Percentiles rank a stretch among this genome's conserved stretches.
Conservation (phyloP, 2,888 invertebrate species). For the Heliconius hortense region DNA sequence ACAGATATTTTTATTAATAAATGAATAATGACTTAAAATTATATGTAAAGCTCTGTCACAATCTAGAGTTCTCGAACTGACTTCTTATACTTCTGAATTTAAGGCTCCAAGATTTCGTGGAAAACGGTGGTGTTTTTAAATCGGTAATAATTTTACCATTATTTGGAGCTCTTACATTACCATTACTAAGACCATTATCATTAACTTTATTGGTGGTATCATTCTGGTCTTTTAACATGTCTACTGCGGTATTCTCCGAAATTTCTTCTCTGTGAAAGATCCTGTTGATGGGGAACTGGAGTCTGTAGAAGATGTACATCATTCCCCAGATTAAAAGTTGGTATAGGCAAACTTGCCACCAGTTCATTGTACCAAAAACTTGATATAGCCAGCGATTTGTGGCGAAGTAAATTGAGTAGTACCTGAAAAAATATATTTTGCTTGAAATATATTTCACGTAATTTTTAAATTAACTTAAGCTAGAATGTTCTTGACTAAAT, state of each 20-base stretch:
- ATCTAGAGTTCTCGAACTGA: slow-evolving; percentile 60
- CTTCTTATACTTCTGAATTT: slow-evolving; percentile 53
- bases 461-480: neutral
- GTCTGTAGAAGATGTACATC: slow-evolving; percentile 61
- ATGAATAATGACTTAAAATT: neutral
- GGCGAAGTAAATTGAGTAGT: slow-evolving; percentile 72
- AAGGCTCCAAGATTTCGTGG: slow-evolving; percentile 54
- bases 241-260: slow-evolving; percentile 19
- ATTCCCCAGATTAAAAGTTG: slow-evolving; percentile 64
- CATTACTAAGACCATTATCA: slow-evolving; percentile 21
- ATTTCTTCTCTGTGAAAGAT: slow-evolving; percentile 55
- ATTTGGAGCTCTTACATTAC: slow-evolving; percentile 26
- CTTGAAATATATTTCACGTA: neutral
- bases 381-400: slow-evolving; percentile 77
- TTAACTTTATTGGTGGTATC: slow-evolving; percentile 13
- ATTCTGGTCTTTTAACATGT: neutral
- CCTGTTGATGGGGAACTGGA: slow-evolving; percentile 69
- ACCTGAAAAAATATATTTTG: slow-evolving; percentile 51
- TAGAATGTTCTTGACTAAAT: too few species aligned
- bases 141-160: slow-evolving; percentile 38
- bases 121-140: slow-evolving; percentile 42
- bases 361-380: slow-evolving; percentile 76
- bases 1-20: slow-evolving; percentile 26
- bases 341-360: slow-evolving; percentile 75
- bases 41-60: slow-evolving; percentile 46